Percentiles rank a stretch among this genome's conserved stretches.
These are phyloP conservation scores for Ceyx margarethae DNA, from an alignment of 2,113 vertebrate genomes.

Conservation along the genomic window DNA sequence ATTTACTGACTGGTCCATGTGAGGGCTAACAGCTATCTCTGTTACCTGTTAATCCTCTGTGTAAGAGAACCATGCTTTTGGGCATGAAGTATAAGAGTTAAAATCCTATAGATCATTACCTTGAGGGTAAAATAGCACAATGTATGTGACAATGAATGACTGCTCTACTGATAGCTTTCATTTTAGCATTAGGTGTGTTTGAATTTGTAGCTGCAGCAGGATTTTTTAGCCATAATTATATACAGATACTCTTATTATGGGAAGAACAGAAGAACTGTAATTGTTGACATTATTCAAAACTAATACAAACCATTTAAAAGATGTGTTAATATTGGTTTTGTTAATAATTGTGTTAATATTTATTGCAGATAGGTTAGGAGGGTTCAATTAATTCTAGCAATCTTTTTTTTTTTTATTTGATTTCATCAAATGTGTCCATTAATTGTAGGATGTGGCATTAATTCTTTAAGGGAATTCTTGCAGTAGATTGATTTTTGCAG, in stretches of 20 bases:
- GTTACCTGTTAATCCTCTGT: not conserved
- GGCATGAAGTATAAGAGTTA: not conserved
- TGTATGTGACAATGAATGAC: not conserved
- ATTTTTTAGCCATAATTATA: not conserved
- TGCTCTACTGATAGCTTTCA: not conserved
- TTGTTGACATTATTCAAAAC: not conserved
- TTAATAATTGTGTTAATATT: not conserved
- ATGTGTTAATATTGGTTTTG: not conserved
- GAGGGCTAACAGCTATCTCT: not conserved
- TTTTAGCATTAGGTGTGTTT: not conserved
- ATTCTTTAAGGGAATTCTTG: not conserved
- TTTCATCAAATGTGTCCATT: conserved; percentile 8
- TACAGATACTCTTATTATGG: not conserved
- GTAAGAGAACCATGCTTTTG: not conserved
- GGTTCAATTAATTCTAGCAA: not conserved
- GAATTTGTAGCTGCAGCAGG: not conserved
- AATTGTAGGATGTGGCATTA: not conserved
- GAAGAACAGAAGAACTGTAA: not conserved
- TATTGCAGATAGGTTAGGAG: not conserved
- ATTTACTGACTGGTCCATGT: not conserved
- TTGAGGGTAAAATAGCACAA: not conserved
- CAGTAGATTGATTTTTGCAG: conserved; percentile 32
- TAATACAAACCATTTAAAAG: not conserved
- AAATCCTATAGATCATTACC: not conserved
- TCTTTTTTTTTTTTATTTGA: not conserved